A percentile compares a stretch with the other conserved stretches of the same genome.
These are phyloP conservation scores for Dicycla oo DNA, from an alignment of 2,888 invertebrate genomes.

Conservation along the genomic window DNA sequence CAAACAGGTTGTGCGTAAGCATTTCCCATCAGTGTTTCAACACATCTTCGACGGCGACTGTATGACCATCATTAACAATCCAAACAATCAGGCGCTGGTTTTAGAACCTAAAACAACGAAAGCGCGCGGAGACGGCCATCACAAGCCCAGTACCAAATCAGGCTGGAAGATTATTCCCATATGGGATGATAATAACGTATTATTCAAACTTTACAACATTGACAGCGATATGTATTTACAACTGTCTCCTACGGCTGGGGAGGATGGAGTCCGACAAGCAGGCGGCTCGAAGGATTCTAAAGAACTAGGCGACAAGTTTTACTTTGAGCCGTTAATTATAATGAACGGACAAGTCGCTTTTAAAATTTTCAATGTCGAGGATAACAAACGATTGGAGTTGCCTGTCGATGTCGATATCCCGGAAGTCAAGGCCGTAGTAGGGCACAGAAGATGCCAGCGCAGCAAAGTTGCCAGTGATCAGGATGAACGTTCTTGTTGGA, in stretches of 20 bases:
- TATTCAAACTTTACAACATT: conserved; percentile 29
- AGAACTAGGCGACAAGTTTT: conserved; percentile 17
- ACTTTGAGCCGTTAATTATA: conserved; percentile 23
- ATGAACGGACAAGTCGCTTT: conserved; percentile 32
- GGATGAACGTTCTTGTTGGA: conserved; percentile 1
- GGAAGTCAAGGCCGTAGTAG: neutral
- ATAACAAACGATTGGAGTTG: conserved; percentile 1
- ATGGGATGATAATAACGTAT: conserved; percentile 2
- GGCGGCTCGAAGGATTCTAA: conserved; percentile 2
- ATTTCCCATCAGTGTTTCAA: conserved; percentile 34
- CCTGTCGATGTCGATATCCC: neutral
- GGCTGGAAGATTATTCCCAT: conserved; percentile 30
- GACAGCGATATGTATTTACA: conserved; percentile 15
- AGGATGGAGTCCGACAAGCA: neutral
- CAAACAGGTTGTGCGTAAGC: conserved; percentile 14
- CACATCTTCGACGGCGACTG: conserved; percentile 27
- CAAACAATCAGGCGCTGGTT: conserved; percentile 23
- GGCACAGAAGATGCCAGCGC: neutral
- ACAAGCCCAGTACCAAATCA: conserved; percentile 6
- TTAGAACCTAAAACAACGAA: conserved; percentile 1
- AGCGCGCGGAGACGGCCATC: neutral
- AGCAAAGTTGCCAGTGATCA: neutral
- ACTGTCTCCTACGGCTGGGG: neutral
- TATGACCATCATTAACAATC: conserved; percentile 18
- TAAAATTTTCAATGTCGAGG: conserved; percentile 10